Evolutionary conservation across 2,113 vertebrate genomes (phyloP), one percentile per base, ranked within the genome.

Genomic region (Raja brachyura): DNA sequence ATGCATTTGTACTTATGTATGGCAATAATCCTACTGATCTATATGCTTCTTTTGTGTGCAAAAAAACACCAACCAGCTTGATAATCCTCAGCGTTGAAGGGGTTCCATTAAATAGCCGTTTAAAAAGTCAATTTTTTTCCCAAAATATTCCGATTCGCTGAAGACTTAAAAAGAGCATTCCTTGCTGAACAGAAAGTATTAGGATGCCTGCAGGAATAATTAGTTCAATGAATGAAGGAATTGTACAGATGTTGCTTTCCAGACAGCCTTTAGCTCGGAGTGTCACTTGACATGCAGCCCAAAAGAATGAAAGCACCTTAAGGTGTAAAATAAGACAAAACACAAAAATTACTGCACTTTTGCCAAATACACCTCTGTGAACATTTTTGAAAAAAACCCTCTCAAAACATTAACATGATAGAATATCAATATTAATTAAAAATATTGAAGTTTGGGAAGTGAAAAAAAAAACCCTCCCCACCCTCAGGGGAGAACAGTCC

Each of bases 281-380:
- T 92, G 90, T 54, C 90, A 74, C 25, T 92, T 22, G 66, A 39
- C 88, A 33, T 90, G 66, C 88, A 92, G 90, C 88, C 39, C 70
- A 70, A 73, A 31, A 39, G 73, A 92, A 54, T 92, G 39, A 54
- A 70, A 92, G 48, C 22, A 73, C 59, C 54, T 73, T 13, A 31
- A 20, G 61, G 56, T 31, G 6, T 54, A 73, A 73, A 9, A 74
- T 73, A 92, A 73, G 63, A 14, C 20, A 54, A 92, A 92, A 54
- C 68, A n/a, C 68, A 92, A 92, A 48, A 54, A 92, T 31, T 31
- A 61, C 8, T 54, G 20, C 33, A 92, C 18, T 31, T 54, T 54
- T 73, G 22, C 18, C 70, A 92, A 73, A 92, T 54, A 54, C 11
- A 92, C 31, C 61, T 83, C 8, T n/a, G 39, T 5, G 3, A 28